These are phyloP conservation scores for Corticium candelabrum DNA, from an alignment of 37 sponge, comb jelly and placozoan species.

Conservation along the genomic window DNA sequence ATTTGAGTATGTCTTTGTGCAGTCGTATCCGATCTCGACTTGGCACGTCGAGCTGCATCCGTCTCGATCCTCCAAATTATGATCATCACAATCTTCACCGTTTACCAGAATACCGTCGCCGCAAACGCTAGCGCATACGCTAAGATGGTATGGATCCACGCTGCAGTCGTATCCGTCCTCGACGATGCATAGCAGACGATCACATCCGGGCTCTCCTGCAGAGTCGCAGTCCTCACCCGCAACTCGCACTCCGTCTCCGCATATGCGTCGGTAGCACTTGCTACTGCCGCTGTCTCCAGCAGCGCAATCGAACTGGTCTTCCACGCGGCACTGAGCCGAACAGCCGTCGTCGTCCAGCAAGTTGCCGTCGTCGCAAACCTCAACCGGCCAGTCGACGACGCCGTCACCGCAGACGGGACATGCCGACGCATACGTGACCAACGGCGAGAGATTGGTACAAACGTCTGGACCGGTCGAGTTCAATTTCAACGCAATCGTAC, in stretches of 20 bases:
- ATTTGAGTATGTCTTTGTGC: neutral
- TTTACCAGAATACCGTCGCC: neutral
- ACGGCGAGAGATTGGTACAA: neutral
- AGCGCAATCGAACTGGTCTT: neutral
- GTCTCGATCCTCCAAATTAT: neutral
- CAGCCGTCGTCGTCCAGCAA: neutral
- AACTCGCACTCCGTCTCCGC: neutral
- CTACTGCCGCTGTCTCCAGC: neutral
- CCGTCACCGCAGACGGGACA: neutral
- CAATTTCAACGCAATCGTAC: neutral
- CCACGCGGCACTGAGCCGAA: neutral
- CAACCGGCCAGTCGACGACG: neutral
- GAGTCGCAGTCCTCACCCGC: neutral
- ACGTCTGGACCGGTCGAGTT: neutral
- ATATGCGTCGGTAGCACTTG: neutral
- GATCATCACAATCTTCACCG: neutral
- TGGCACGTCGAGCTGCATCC: neutral
- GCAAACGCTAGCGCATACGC: neutral
- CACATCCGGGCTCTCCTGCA: neutral
- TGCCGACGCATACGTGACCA: neutral
- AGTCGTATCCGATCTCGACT: conserved; percentile 1
- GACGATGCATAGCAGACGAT: neutral
- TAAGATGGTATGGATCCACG: neutral
- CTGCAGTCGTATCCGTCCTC: neutral
- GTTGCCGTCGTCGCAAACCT: neutral